These are phyloP conservation scores for Phaethon lepturus DNA, from an alignment of 2,113 vertebrate genomes.

Conservation along the genomic window DNA sequence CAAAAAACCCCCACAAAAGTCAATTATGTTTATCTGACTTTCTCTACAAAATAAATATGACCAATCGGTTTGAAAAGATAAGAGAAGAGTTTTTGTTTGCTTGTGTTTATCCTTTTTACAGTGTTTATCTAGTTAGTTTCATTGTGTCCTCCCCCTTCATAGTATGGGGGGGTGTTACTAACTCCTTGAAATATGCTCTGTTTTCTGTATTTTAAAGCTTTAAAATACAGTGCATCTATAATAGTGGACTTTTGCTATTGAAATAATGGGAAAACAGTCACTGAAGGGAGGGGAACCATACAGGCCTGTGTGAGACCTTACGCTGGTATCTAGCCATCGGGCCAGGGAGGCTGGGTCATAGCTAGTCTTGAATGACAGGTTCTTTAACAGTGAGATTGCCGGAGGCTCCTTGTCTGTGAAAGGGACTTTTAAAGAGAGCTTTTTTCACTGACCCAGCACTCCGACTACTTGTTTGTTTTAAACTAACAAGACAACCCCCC, in stretches of 20 bases:
- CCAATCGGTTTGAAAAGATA: background rate
- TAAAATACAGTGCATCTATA: background rate
- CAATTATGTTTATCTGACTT: background rate
- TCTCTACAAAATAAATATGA: background rate
- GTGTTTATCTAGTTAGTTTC: background rate
- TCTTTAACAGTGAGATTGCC: background rate
- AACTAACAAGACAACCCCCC: background rate
- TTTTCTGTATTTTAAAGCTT: background rate
- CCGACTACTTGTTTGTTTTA: background rate
- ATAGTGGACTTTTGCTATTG: background rate
- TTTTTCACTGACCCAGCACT: background rate
- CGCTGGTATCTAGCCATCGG: rapidly evolving
- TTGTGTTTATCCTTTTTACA: background rate
- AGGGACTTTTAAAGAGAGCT: background rate
- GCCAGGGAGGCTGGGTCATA: background rate
- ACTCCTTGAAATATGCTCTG: background rate
- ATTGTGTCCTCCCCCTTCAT: background rate
- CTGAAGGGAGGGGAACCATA: background rate
- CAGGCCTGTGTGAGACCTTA: background rate
- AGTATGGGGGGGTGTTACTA: background rate
- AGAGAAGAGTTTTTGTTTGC: background rate
- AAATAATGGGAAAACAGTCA: background rate
- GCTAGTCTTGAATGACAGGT: background rate
- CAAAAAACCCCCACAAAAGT: background rate
- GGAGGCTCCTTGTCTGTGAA: background rate